These are phyloP conservation scores for Papilio polytes DNA, from an alignment of 1,140 invertebrate genomes.

Conservation along the genomic window DNA sequence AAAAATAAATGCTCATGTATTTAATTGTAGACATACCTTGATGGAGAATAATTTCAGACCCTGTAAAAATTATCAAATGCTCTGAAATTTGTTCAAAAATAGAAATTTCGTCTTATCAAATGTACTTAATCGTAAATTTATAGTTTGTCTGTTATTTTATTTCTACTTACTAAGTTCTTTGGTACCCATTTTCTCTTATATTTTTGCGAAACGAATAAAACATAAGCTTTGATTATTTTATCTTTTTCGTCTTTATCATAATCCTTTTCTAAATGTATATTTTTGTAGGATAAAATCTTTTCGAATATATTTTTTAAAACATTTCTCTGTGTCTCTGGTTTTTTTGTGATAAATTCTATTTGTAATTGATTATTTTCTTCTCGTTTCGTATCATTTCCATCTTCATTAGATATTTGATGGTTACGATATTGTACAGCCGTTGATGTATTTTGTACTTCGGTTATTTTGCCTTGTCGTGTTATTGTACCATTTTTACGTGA, in stretches of 20 bases:
- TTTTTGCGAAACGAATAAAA: constrained; percentile 13
- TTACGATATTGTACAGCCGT: background rate
- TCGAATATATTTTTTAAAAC: constrained; percentile 16
- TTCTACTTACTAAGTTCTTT: constrained; percentile 1
- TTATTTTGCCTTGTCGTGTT: background rate
- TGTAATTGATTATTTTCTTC: background rate
- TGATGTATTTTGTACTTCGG: background rate
- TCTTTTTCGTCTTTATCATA: background rate
- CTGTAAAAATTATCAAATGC: background rate
- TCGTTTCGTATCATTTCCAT: background rate
- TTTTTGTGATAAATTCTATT: constrained; percentile 1
- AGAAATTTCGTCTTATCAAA: background rate
- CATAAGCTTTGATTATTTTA: constrained; percentile 8
- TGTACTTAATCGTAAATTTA: too few relatives aligned
- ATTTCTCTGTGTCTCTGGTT: background rate
- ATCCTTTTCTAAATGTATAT: constrained; percentile 13
- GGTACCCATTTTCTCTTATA: constrained; percentile 1
- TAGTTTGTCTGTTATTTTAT: background rate
- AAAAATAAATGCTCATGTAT: background rate
- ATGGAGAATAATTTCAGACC: background rate
- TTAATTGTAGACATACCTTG: background rate
- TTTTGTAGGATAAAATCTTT: constrained; percentile 9
- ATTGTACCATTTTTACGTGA: constrained; percentile 1
- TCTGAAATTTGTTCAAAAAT: background rate
- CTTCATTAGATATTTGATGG: background rate